phyloP scores from a whole-genome alignment of 2,113 vertebrate genomes.

The Gila orcuttii region DNA sequence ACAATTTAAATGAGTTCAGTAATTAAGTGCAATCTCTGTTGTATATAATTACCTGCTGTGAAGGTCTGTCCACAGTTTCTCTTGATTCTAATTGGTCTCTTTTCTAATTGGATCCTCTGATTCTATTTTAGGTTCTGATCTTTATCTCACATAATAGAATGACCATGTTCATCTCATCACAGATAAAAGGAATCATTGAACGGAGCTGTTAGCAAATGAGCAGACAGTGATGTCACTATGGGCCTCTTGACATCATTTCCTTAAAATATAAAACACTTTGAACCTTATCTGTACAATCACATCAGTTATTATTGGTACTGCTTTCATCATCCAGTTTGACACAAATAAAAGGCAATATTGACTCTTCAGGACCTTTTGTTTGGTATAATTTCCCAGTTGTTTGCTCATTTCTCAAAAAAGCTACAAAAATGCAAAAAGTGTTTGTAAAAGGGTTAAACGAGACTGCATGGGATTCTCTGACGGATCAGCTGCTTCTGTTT shows the following conservation, averaged over 20 bases:
- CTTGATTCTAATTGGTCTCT: not conserved
- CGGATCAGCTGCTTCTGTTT: not conserved
- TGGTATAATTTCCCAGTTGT: not conserved
- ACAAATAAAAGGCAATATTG: slow-evolving; percentile 2
- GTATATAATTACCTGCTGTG: slow-evolving; percentile 7
- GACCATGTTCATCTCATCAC: not conserved
- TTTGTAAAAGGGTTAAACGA: not conserved
- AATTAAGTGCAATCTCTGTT: slow-evolving; percentile 3
- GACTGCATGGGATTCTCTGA: not conserved
- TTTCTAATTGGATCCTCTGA: not conserved
- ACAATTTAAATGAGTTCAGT: not conserved
- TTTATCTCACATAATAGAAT: not conserved
- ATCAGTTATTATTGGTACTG: slow-evolving; percentile 11
- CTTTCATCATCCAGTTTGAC: slow-evolving; percentile 16
- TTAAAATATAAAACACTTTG: not conserved
- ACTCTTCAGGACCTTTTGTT: not conserved
- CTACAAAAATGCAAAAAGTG: not conserved
- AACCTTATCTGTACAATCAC: not conserved
- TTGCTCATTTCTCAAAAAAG: not conserved
- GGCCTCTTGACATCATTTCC: slow-evolving; percentile 2
- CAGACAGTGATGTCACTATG: not conserved
- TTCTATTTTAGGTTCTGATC: not conserved
- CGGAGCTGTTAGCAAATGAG: not conserved
- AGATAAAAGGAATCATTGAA: not conserved
- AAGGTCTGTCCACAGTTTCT: not conserved